These are phyloP conservation scores for Tenrec ecaudatus DNA, from an alignment of 2,113 vertebrate genomes.

Conservation along the genomic window DNA sequence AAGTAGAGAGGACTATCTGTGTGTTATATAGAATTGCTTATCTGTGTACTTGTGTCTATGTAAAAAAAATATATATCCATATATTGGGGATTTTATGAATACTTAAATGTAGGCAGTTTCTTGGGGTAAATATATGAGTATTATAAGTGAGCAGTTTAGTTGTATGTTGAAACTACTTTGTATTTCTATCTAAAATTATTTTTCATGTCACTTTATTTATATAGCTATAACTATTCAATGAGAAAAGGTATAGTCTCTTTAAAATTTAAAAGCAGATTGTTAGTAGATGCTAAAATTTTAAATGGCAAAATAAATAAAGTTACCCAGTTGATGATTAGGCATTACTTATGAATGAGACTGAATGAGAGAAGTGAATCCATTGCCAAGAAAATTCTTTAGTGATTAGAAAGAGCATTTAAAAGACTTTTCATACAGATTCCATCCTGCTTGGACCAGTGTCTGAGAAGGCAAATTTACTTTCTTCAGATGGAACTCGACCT, in stretches of 20 bases:
- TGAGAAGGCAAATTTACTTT: conserved; percentile 41
- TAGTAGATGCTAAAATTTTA: conserved; percentile 63
- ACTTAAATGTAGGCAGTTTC: conserved; percentile 30
- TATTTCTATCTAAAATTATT: conserved; percentile 55
- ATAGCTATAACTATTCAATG: conserved; percentile 29
- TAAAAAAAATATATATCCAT: background rate
- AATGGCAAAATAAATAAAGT: conserved; percentile 62
- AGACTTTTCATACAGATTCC: conserved; percentile 43
- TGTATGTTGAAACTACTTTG: conserved; percentile 48
- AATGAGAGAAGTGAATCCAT: conserved; percentile 28
- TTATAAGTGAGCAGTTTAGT: background rate
- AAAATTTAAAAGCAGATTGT: conserved; percentile 66
- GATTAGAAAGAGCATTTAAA: conserved; percentile 51
- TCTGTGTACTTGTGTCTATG: background rate
- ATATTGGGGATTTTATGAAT: background rate
- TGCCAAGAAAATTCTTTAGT: conserved; percentile 69
- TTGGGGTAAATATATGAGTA: background rate
- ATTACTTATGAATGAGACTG: conserved; percentile 46
- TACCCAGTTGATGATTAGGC: conserved; percentile 45
- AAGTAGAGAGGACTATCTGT: too few species aligned
- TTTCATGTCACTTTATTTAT: conserved; percentile 1
- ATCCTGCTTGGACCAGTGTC: background rate
- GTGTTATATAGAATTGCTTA: too few species aligned
- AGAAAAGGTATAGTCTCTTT: conserved; percentile 29
- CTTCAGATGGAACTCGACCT: background rate